Evolutionary conservation across 2,888 invertebrate species (phyloP), one percentile per base, ranked within the genome.

Genomic region (Heteromyza rotundicornis): DNA sequence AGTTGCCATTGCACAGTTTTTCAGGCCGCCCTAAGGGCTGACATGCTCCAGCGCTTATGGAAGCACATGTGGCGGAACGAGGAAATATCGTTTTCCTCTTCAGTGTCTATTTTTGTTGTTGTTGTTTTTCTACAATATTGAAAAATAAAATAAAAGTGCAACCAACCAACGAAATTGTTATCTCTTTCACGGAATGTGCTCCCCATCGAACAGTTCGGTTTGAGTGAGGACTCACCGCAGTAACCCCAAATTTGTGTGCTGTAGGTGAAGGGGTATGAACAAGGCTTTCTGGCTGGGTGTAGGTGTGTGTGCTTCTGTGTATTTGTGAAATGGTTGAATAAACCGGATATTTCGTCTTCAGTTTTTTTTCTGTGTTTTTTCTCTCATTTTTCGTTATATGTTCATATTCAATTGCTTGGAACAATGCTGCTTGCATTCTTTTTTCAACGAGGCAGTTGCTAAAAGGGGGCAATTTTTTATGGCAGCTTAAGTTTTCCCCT

Each of bases 281-380:
- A n/a, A n/a, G 27, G 5, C 40, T 40, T 7, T 40, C 40, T 40
- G 40, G 10, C 23, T 50, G 50, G 17, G n/a, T 19, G 10, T 19
- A 19, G 8, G 20, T 22, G 19, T 50, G 20, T 50, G 50, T 17
- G 20, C 10, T 7, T 19, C 8, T 50, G 50, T 19, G 22, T 50
- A 19, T 50, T 22, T 51, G 56, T 58, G 54, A 51, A 60, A 50
- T 58, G 60, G 49, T 60, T 70, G 65, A 64, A 67, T 64, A 54
- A 57, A 66, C 64, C 69, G 69, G 69, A 70, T 64, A 64, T 60
- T 62, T 40, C 68, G 60, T 64, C 64, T 67, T 61, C 27, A 51
- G 53, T 19, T 53, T 17, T 17, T n/a, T 53, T 8, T 17, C 1
- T 20, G 35, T 16, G 17, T 27, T 47, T 57, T 20, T 12, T n/a